Evolutionary conservation across 2,888 invertebrate genomes (phyloP).

Genomic region (Hypercompe scribonia): DNA sequence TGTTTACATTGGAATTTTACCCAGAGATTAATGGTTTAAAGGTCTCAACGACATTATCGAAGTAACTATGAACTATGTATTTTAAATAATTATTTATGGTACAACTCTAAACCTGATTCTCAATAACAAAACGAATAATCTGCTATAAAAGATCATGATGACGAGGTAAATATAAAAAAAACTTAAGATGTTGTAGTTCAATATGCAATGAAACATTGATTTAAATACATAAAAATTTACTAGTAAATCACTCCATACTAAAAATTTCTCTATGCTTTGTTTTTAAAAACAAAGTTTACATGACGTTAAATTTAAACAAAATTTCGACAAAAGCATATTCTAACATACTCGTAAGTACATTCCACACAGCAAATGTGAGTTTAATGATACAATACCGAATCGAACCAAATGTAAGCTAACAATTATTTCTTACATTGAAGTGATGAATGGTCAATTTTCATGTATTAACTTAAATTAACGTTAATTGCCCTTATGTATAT

Average conservation of each 20-base stretch:
- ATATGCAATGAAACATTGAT: neutral
- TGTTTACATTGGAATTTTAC: neutral
- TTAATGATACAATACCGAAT: too few relatives aligned
- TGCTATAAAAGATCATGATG: neutral
- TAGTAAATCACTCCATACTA: neutral
- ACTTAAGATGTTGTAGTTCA: neutral
- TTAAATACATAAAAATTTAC: neutral
- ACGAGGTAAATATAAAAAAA: neutral
- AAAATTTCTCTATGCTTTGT: neutral
- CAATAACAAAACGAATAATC: neutral
- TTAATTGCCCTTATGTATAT: neutral
- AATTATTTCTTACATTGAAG: too few relatives aligned
- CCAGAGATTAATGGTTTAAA: neutral
- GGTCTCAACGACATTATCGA: neutral
- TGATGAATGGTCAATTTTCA: neutral
- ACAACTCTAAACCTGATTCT: neutral
- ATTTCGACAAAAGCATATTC: too few relatives aligned
- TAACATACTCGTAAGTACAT: too few relatives aligned
- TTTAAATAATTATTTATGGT: neutral
- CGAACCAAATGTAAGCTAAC: too few relatives aligned
- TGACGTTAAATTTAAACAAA: too few relatives aligned
- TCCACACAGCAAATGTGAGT: too few relatives aligned
- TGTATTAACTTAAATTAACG: neutral
- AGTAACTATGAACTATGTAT: neutral
- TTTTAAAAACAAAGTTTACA: neutral